Percentiles rank a stretch among this genome's conserved stretches.
Conservation (phyloP, 2,888 invertebrate genomes). For the Nymphalis c-album region DNA sequence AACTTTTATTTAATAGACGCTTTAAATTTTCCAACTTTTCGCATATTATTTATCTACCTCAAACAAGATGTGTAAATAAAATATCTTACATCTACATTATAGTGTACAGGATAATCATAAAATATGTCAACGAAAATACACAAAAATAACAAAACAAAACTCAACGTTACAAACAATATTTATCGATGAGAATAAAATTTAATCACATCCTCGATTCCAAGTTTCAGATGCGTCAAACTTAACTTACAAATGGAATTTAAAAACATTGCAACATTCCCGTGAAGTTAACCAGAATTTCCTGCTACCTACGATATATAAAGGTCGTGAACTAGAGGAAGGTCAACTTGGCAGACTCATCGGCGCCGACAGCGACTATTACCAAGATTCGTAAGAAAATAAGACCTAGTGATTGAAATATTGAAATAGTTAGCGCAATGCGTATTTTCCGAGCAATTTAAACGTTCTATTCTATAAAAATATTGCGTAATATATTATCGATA, state of each 20-base stretch:
- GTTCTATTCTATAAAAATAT: background rate
- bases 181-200: background rate
- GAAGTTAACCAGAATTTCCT: constrained; percentile 9
- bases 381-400: constrained; percentile 7
- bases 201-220: background rate
- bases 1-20: no score
- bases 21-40: no score
- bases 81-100: background rate
- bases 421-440: constrained; percentile 20
- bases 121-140: background rate
- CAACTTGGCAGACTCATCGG: constrained; percentile 30
- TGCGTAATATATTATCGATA: background rate
- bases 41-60: no score
- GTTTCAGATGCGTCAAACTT: background rate
- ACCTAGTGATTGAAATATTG: constrained; percentile 1
- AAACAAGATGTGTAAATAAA: no score
- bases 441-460: background rate
- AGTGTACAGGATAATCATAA: background rate
- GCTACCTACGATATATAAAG: constrained; percentile 13
- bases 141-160: background rate
- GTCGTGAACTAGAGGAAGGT: constrained; percentile 27
- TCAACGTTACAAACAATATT: background rate
- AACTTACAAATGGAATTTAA: background rate
- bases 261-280: background rate
- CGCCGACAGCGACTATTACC: constrained; percentile 21